Conservation (phyloP, 64 coral and sea anemone genomes). For the Porites lutea region DNA sequence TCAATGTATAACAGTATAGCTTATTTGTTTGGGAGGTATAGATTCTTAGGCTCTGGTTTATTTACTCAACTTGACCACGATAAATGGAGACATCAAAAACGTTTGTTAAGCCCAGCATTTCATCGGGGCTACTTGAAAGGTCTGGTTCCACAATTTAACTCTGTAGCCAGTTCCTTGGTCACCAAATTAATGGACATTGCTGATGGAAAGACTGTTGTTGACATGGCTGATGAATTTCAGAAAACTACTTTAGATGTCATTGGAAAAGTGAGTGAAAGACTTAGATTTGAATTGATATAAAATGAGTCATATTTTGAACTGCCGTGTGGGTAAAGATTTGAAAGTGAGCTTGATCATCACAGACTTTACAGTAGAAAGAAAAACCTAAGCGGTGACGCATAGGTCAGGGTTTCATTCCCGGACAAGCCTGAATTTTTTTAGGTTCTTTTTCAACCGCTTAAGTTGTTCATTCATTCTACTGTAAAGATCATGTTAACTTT, state of each 20-base stretch:
- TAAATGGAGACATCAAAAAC: slow-evolving; percentile 20
- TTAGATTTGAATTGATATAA: not conserved
- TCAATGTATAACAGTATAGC: not conserved
- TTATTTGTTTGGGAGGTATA: slow-evolving; percentile 52
- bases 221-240: slow-evolving; percentile 55
- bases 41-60: slow-evolving; percentile 54
- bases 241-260: slow-evolving; percentile 50
- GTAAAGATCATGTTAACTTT: no score
- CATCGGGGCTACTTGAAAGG: slow-evolving; percentile 30
- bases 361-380: no score
- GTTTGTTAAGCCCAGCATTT: slow-evolving; percentile 53
- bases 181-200: slow-evolving; percentile 39
- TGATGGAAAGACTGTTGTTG: slow-evolving; percentile 59
- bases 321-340: no score
- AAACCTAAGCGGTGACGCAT: no score
- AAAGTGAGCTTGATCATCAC: no score
- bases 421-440: no score
- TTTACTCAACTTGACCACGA: slow-evolving; percentile 32
- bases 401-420: no score
- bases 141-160: slow-evolving; percentile 60
- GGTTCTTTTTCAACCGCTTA: no score
- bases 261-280: slow-evolving; percentile 39
- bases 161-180: slow-evolving; percentile 20
- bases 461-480: no score
- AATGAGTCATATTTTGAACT: no score